phyloP scores from a whole-genome alignment of 2,797 vertebrate species.

The Pristis pectinata region DNA sequence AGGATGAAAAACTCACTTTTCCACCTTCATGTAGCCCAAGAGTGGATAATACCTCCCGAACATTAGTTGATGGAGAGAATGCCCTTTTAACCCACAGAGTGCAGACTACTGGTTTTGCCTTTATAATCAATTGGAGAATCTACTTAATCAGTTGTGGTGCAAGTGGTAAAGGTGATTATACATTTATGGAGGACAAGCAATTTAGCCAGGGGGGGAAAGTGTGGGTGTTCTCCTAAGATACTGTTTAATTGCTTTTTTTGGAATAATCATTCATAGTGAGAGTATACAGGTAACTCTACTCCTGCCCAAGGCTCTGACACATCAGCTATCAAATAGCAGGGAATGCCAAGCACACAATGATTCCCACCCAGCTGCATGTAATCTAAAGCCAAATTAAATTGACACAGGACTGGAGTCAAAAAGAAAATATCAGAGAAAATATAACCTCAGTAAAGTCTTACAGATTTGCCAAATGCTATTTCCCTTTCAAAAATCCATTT shows the following conservation, averaged over 20 bases:
- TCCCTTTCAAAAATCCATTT: too few species aligned
- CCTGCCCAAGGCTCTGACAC: not conserved
- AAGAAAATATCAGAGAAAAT: slow-evolving; percentile 14
- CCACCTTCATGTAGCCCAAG: not conserved
- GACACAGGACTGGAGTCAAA: not conserved
- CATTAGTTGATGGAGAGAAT: not conserved
- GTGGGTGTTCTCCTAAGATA: not conserved
- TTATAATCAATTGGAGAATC: not conserved
- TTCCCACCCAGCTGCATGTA: not conserved
- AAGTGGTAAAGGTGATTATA: not conserved
- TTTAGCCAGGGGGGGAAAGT: not conserved
- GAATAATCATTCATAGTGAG: not conserved
- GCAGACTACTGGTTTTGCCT: not conserved
- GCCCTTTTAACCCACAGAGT: not conserved
- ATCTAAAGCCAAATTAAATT: not conserved
- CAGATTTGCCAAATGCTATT: too few species aligned
- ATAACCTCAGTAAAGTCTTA: not conserved
- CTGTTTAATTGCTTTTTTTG: slow-evolving; percentile 21
- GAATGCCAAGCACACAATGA: not conserved
- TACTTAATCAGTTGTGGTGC: not conserved
- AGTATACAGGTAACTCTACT: not conserved
- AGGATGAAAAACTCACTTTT: not conserved
- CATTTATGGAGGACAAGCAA: not conserved
- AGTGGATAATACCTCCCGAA: not conserved
- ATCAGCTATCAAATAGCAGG: not conserved